Base-by-base conservation (phyloP, 2,797 vertebrate genomes). In the Sebastes wilsoni region DNA sequence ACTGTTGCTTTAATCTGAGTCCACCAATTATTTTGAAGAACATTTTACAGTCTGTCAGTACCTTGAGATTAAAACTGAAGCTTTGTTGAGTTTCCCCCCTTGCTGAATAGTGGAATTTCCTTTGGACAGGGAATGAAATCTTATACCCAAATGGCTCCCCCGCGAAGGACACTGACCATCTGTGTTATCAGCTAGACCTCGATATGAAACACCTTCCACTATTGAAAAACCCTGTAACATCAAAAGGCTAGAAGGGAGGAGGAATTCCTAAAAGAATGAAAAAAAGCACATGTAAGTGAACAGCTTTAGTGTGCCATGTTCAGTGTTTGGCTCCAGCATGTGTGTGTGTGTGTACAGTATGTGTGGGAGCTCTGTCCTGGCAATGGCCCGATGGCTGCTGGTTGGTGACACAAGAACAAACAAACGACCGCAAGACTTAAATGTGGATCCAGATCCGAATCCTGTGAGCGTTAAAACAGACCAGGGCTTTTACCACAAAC, bases 141-240 rank as follows among this genome's bases (percentile, higher is more conserved):
- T 81, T 61, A 75, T 32, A 77, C 61, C 30, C 61, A 66, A 86
- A 79, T 28, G 28, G 58, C 90, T 84, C 80, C 74, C 82, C 83
- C 20, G 52, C 54, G 61, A 91, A 91, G 88, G 88, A 92, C 90
- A 92, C 88, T 91, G 88, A 92, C 88, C 89, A 91, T 90, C 80
- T 93, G 91, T 87, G 93, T 92, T 94, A 95, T 94, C 94, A 94
- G 84, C 85, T 73, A 84, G 73, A 75, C 72, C 72, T 79, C 89
- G 81, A 94, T 93, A 95, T 95, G 94, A 95, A 96, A 96, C 95
- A 95, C 94, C 93, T 95, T 91, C 80, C 52, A 70, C 72, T 85
- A 93, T 88, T 92, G 85, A 93, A 87, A 91, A 65, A 70, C 55
- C n/a, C 18, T 64, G 30, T 38, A 84, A 90, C 82, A 88, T 93